Evolutionary conservation across 2,113 vertebrate genomes (phyloP), one percentile per base, ranked within the genome.

Genomic region (Rhinopomastus cyanomelas): DNA sequence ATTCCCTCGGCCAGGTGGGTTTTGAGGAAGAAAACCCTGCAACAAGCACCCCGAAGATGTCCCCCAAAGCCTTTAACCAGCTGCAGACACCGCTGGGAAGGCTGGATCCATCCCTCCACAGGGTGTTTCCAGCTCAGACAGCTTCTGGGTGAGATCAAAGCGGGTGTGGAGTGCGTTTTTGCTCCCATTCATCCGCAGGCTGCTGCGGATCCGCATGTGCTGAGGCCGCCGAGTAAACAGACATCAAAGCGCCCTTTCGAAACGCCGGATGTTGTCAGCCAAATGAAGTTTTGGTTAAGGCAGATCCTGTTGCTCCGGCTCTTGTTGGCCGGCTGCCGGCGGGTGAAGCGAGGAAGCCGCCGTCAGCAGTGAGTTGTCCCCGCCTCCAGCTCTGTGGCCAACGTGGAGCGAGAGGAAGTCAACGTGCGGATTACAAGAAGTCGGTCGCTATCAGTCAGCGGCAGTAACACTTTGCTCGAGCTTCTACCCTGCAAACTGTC

Each of bases 271-370:
- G 94, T 75, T 96, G 94, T 92, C 83, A 56, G 90, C 83, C 93
- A 53, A 77, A 82, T 73, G 60, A 7, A 65, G 59, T 81, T 69
- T 64, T 16, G 88, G 93, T 64, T 42, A 61, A 59, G 67, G 69
- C 93, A 62, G 88, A 91, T 60, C 95, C 92, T 95, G 93, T 88
- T 89, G 92, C 90, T 94, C 94, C 39, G 4, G 94, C 92, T 94
- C 65, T 80, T 88, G 86, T 60, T 8, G 16, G 74, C 68, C 0
- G 8, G 64, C 55, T 81, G 95, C 37, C 5, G 39, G 93, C 77
- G 95, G 89, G 87, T 92, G 87, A 81, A 93, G 91, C 57, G 39
- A 42, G 39, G 39, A 90, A 92, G 81, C 91, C 5, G 2, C 69
- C 11, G 39, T 42, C 39, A 42, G 39, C 29, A 9, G 59, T 12